Conservation (phyloP, 1,140 invertebrate species). For the Apis cerana region DNA sequence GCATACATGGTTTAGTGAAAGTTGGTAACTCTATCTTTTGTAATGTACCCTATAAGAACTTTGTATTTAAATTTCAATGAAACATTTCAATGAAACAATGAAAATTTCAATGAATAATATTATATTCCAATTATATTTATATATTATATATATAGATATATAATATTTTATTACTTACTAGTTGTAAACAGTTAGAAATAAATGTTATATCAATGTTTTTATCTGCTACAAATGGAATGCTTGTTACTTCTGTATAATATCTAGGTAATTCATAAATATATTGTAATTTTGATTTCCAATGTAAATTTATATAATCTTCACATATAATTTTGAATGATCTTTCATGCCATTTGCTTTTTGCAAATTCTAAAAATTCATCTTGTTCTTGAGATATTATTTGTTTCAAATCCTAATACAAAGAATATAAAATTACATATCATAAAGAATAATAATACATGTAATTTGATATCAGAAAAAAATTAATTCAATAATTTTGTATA, state of each 20-base stretch:
- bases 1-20: neutral
- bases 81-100: neutral
- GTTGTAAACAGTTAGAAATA: slow-evolving; percentile 47
- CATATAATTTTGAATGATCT: slow-evolving; percentile 25
- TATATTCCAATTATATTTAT: neutral
- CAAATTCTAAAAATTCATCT: slow-evolving; percentile 62
- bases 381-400: slow-evolving; percentile 63
- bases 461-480: neutral
- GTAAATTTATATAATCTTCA: slow-evolving; percentile 52
- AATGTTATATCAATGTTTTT: slow-evolving; percentile 56
- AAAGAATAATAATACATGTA: neutral
- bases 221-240: slow-evolving; percentile 56
- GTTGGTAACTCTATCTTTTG: slow-evolving; percentile 51
- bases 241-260: slow-evolving; percentile 65
- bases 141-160: neutral
- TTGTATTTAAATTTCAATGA: neutral
- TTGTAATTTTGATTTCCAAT: slow-evolving; percentile 63
- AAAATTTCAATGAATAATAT: neutral
- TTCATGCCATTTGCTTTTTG: slow-evolving; percentile 59
- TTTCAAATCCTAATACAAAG: slow-evolving; percentile 48
- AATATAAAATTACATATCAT: neutral
- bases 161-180: slow-evolving; percentile 44
- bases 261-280: slow-evolving; percentile 57
- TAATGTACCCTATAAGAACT: slow-evolving; percentile 51
- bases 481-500: neutral